phyloP scores from a whole-genome alignment of 2,797 vertebrate genomes.

The Chloroceryle inda region DNA sequence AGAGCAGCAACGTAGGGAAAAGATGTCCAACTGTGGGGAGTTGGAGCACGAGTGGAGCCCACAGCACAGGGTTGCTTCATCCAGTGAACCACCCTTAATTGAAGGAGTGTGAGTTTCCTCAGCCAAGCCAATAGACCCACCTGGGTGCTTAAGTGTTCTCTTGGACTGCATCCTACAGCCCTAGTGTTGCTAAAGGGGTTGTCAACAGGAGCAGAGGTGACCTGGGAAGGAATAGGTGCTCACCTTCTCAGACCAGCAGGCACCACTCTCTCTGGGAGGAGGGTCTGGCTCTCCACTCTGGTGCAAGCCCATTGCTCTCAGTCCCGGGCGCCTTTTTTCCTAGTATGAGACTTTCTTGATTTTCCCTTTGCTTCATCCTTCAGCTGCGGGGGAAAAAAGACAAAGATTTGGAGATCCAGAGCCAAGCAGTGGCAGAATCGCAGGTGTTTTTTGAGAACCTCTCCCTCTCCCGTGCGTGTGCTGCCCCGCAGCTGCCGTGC shows the following conservation, averaged over 20 bases:
- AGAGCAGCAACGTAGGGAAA: neutral
- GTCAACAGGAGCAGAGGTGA: neutral
- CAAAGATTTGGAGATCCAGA: neutral
- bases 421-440: neutral
- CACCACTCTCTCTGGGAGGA: fast-evolving
- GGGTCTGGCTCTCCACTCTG: fast-evolving
- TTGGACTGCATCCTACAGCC: neutral
- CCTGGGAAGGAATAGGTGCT: neutral
- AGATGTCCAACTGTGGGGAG: neutral
- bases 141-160: neutral
- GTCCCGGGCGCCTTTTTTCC: neutral
- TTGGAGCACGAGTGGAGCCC: neutral
- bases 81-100: neutral
- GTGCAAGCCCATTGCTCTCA: neutral
- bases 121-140: neutral
- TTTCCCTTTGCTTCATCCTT: neutral
- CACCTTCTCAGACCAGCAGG: neutral
- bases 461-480: constrained; percentile 18
- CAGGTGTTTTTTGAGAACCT: neutral
- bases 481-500: constrained; percentile 40
- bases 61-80: neutral
- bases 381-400: neutral
- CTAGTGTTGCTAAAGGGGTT: neutral
- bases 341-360: fast-evolving
- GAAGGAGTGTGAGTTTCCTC: neutral